phyloP scores from a whole-genome alignment of 2,797 vertebrate genomes.

The Austrolebias charrua region DNA sequence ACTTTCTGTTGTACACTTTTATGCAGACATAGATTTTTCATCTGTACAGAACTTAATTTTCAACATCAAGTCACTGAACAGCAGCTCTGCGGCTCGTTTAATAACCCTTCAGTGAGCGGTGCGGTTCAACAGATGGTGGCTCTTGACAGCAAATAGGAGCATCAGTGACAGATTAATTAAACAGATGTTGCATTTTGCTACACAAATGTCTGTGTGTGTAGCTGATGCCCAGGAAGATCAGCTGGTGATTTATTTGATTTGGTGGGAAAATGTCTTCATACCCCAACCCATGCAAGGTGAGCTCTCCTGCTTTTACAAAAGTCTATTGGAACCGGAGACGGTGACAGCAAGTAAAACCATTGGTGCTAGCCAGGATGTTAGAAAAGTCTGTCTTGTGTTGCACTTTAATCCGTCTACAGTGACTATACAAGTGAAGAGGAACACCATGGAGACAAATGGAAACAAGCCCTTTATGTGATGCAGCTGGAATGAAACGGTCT shows the following conservation, averaged over 20 bases:
- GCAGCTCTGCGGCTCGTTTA: conserved; percentile 1
- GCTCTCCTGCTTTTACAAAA: conserved; percentile 25
- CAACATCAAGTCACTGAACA: not conserved
- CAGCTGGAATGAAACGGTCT: conserved; percentile 61
- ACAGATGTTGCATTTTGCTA: conserved; percentile 5
- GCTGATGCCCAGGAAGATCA: conserved; percentile 6
- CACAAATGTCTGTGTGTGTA: conserved; percentile 12
- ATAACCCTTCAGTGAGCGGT: conserved; percentile 2
- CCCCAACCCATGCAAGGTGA: conserved; percentile 3
- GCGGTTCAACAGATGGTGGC: conserved; percentile 12
- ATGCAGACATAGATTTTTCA: not conserved
- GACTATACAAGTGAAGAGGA: conserved; percentile 49
- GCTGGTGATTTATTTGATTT: conserved; percentile 23
- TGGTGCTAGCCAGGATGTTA: conserved; percentile 47
- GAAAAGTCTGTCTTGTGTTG: conserved; percentile 49
- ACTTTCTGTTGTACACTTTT: conserved; percentile 1
- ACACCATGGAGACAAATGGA: conserved; percentile 50
- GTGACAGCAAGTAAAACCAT: conserved; percentile 64
- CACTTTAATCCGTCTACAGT: conserved; percentile 55
- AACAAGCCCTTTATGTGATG: conserved; percentile 58
- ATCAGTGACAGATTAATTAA: conserved; percentile 3
- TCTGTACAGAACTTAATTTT: conserved; percentile 1
- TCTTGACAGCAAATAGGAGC: conserved; percentile 13
- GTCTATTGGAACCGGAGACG: conserved; percentile 33
- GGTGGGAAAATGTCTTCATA: not conserved